Evolutionary conservation across 1,140 invertebrate genomes (phyloP), one percentile per base, ranked within the genome.

Genomic region (Nasonia longicornis): DNA sequence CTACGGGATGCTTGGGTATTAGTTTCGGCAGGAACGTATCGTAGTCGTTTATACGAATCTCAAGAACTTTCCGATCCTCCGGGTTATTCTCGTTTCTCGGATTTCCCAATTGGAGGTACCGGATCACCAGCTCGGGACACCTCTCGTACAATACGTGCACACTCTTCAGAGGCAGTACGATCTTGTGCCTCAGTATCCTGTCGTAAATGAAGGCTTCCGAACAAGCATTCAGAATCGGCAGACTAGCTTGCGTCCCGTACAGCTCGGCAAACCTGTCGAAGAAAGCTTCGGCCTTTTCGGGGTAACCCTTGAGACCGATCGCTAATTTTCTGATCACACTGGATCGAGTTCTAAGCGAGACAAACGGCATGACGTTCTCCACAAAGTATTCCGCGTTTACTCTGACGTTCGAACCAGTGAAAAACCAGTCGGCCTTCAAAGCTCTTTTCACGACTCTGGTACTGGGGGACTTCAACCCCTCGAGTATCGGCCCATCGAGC

Each of bases 91-190:
- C 1, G 8, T 74, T 79, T 8, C 22, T 29, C 11, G 35, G 52
- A 45, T 82, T 79, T 6, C 71, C 71, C 16, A 79, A 66, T n/a
- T 79, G 81, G 0, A 82, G 35, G n/a, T 82, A 82, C 14, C 38
- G 14, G 0, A 79, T 16, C 2, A 48, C 66, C 10, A 79, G 3
- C 2, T 79, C 26, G 3, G 81, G 77, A n/a, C 75, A 22, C 12
- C 26, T 79, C 7, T 70, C 38, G 52, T 70, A 82, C 35, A 82
- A 11, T 2, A 2, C 0, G 2, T 45, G 26, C 0, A 82, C 0
- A 0, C 11, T 35, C 35, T 71, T 75, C 11, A 76, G 4, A 10
- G 77, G 14, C 20, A 82, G 10, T 0, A 20, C 16, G 8, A 82
- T 75, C 14, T 45, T 70, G 20, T 58, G 20, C 4, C 63, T 20